These are phyloP conservation scores for Drosophila nigricruria DNA, from an alignment of 2,888 invertebrate species.

Conservation along the genomic window DNA sequence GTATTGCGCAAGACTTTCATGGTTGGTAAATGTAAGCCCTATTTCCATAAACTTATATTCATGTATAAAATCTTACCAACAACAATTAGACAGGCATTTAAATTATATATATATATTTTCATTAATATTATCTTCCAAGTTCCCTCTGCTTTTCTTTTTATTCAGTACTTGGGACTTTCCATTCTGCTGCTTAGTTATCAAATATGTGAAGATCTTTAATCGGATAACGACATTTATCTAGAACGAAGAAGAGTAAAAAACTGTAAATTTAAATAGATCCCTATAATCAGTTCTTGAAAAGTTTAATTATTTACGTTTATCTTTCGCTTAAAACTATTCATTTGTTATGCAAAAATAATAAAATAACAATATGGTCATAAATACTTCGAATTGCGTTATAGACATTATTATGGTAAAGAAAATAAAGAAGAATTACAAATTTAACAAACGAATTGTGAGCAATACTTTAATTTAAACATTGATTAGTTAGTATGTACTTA, in stretches of 20 bases:
- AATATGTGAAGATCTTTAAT: not conserved
- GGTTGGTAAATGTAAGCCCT: not conserved
- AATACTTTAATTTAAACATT: not conserved
- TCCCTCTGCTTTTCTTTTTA: not conserved
- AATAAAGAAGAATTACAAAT: not conserved
- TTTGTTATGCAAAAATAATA: not conserved
- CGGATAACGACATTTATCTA: not conserved
- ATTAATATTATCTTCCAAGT: not conserved
- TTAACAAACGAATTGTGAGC: slow-evolving; percentile 2
- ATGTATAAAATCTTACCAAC: not conserved
- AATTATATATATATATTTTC: too few relatives aligned
- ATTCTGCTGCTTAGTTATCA: not conserved
- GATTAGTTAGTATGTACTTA: not conserved
- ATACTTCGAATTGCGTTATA: not conserved
- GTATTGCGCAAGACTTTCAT: slow-evolving; percentile 12
- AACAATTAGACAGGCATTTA: not conserved
- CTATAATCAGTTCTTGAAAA: not conserved
- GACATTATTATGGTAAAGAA: not conserved
- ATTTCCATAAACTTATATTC: not conserved
- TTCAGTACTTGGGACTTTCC: slow-evolving; percentile 8
- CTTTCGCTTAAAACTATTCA: too few relatives aligned
- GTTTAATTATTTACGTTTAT: not conserved
- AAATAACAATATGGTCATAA: not conserved
- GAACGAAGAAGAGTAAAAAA: not conserved
- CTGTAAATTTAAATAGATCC: not conserved